A percentile compares a stretch with the other conserved stretches of the same genome.
phyloP scores from a whole-genome alignment of 2,797 vertebrate genomes.

The Pygocentrus nattereri region DNA sequence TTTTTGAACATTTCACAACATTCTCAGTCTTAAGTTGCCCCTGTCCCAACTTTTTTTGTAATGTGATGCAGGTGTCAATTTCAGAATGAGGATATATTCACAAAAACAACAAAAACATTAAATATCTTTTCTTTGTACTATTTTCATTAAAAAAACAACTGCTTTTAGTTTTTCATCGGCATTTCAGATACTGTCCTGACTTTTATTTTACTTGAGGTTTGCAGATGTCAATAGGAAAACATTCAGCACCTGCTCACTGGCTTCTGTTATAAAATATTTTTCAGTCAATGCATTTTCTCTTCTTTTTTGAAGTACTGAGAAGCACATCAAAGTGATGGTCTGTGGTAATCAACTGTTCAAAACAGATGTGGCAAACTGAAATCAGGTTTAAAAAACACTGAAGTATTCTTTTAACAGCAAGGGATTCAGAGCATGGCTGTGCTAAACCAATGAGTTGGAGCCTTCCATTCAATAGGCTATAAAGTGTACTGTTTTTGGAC shows the following conservation, averaged over 20 bases:
- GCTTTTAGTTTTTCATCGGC: no score
- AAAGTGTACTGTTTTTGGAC: not conserved
- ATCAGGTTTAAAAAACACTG: not conserved
- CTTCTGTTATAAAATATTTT: not conserved
- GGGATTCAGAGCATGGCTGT: not conserved
- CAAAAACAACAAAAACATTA: no score
- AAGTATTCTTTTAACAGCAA: not conserved
- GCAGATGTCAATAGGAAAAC: not conserved
- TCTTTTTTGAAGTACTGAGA: not conserved
- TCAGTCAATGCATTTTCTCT: not conserved
- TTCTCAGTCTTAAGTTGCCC: no score
- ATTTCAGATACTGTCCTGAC: no score
- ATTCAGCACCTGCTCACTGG: not conserved
- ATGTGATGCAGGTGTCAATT: no score
- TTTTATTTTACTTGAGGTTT: no score
- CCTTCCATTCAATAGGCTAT: not conserved
- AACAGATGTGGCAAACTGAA: not conserved
- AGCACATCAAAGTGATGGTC: not conserved
- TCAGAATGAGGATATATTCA: no score
- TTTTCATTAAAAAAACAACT: no score
- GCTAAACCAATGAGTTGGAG: not conserved
- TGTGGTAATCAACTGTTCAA: not conserved
- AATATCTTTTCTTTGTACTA: no score
- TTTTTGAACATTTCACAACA: no score
- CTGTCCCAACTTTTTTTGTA: no score